Base-by-base conservation (phyloP, 2,113 vertebrate genomes). In the Terrapene triunguis region DNA sequence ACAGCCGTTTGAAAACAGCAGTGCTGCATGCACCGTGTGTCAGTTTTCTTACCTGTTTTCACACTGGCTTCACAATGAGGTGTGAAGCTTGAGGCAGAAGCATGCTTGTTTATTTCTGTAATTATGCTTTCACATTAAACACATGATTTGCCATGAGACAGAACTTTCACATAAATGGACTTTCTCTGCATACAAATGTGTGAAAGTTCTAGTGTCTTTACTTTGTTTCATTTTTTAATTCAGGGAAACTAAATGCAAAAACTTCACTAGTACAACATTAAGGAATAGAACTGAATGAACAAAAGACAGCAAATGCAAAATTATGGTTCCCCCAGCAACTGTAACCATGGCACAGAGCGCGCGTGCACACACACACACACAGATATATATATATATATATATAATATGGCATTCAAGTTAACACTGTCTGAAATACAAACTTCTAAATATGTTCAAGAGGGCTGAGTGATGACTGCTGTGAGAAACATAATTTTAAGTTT, bases 251-350 rank as follows among this genome's bases (percentile, higher is more conserved):
- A 97, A 96, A 94, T 95, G 89, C 94, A 94, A 94, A 86, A 90
- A 81, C 65, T 80, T 95, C 89, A 79, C 35, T 85, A 93, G 65
- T 80, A 80, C 59, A 92, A 82, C 89, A 97, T 91, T 94, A 95
- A 91, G 93, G 62, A 76, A 84, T 92, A 92, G 93, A 96, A 96
- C 95, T 93, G 97, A 97, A 97, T 97, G 97, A 97, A 91, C 89
- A 80, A 95, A 97, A 97, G 97, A 94, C 97, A 95, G 96, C 91
- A 97, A 97, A 97, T 94, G 96, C 85, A 96, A 95, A 97, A 94
- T 97, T 97, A 97, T 97, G 84, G 89, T 96, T 97, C 96, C 97
- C 95, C 81, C 91, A 96, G 96, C 96, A 97, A 97, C 96, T 97
- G 96, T 97, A 96, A 97, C 96, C 93, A 97, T 96, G 93, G 92